phyloP scores from a whole-genome alignment of 2,797 vertebrate species.

The Falco concolor region DNA sequence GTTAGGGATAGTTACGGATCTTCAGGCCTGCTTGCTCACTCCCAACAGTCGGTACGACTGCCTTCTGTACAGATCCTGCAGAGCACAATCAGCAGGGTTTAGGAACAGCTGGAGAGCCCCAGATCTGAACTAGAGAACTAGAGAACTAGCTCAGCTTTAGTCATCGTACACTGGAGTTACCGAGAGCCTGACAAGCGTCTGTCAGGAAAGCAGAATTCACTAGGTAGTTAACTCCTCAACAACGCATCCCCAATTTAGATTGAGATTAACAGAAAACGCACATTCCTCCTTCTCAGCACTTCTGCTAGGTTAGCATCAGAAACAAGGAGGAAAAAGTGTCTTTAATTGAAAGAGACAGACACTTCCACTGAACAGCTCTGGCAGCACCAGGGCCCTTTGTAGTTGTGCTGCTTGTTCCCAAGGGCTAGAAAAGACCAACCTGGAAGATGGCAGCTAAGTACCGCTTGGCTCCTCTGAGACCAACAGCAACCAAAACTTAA shows the following conservation, averaged over 20 bases:
- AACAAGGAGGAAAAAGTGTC: neutral
- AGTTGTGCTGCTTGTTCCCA: neutral
- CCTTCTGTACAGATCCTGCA: neutral
- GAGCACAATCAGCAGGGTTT: neutral
- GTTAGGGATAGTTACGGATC: neutral
- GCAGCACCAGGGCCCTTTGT: neutral
- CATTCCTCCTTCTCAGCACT: neutral
- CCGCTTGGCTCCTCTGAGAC: neutral
- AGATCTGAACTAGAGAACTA: neutral
- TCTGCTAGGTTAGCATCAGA: neutral
- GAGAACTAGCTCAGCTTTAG: neutral
- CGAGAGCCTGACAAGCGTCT: neutral
- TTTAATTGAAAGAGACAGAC: neutral
- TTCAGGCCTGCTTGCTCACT: neutral
- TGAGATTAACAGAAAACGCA: neutral
- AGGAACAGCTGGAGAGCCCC: neutral
- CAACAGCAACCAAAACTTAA: neutral
- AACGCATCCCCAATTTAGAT: neutral
- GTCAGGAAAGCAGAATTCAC: neutral
- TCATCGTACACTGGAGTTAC: neutral
- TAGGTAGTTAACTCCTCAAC: neutral
- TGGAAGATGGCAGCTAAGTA: neutral
- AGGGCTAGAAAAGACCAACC: fast-evolving
- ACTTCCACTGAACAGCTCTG: neutral
- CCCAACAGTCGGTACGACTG: neutral